These are phyloP conservation scores for Drosophila serrata DNA, from an alignment of 1,140 invertebrate genomes.

Conservation along the genomic window DNA sequence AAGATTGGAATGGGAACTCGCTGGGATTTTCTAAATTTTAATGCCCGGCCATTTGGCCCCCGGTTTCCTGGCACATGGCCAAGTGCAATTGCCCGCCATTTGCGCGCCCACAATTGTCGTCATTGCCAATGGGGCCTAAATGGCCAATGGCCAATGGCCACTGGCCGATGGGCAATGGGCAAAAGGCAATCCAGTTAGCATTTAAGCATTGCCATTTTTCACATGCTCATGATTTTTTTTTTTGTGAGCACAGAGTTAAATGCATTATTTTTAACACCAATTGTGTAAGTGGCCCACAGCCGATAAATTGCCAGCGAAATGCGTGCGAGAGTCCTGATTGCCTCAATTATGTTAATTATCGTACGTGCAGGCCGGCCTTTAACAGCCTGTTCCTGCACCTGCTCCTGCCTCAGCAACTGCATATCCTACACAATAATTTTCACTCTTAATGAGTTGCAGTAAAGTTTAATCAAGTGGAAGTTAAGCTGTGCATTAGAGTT, in stretches of 20 bases:
- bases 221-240: conserved; percentile 59
- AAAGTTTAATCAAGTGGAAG: conserved; percentile 32
- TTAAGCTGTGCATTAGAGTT: conserved; percentile 7
- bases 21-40: conserved; percentile 80
- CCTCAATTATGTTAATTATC: conserved; percentile 75
- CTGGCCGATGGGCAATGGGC: conserved; percentile 6
- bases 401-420: neutral
- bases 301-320: conserved; percentile 75
- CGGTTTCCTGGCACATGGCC: conserved; percentile 38
- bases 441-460: conserved; percentile 19
- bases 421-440: conserved; percentile 34
- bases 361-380: conserved; percentile 53
- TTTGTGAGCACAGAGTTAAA: conserved; percentile 58
- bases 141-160: conserved; percentile 13
- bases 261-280: conserved; percentile 80
- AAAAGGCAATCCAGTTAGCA: conserved; percentile 23
- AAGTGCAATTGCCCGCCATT: conserved; percentile 72
- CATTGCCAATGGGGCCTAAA: conserved; percentile 37
- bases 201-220: conserved; percentile 66
- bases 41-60: conserved; percentile 64
- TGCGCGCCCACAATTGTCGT: conserved; percentile 72
- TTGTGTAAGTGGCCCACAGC: conserved; percentile 52
- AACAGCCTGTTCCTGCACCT: neutral
- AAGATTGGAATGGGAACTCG: neutral
- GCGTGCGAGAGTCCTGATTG: conserved; percentile 63